Base-by-base conservation (phyloP, 2,888 invertebrate species). In the Sympetrum striolatum region DNA sequence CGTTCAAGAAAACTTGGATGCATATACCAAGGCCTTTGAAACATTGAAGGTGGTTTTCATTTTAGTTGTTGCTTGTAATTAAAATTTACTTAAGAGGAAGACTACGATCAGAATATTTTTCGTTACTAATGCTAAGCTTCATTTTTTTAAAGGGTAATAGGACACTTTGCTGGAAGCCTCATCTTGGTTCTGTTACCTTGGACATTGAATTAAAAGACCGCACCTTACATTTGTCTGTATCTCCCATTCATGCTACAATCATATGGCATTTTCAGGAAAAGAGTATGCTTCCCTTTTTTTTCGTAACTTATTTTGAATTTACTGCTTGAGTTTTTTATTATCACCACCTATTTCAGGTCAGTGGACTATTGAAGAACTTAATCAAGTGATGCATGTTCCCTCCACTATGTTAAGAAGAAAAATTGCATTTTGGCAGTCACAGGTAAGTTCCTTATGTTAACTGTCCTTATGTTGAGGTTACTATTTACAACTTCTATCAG, bases 351-450 rank as follows among this genome's bases (percentile, higher is more conserved):
- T 93, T 93, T 90, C 92, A 97, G 97, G 95, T 92, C 96, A 96
- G 93, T 99, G 98, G 98, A 96, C 96, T 14, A 94, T 99, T 90
- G 98, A 98, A 91, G 98, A 98, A 92, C 94, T 99, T 22, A 97
- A 98, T 93, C 95, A 96, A 92, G 95, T 96, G 0, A 97, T 98
- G 95, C 97, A 98, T 93, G 97, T 98, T n/a, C 97, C 98, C 0
- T 95, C 97, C 0, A 97, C 98, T 0, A 96, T 97, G 35, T 94
- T 99, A 31, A 95, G 98, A 91, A 96, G 98, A 90, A 98, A 98
- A 94, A 97, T 99, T 80, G 96, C 97, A 5, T 98, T 97, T 93
- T 99, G 99, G 99, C 98, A 98, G 93, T 97, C 98, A n/a, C 97
- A 98, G 92, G 95, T 95, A 92, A 90, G 44, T 48, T n/a, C n/a